Evolutionary conservation across 2,888 invertebrate genomes (phyloP).

Genomic region (Calephelis perditalis): DNA sequence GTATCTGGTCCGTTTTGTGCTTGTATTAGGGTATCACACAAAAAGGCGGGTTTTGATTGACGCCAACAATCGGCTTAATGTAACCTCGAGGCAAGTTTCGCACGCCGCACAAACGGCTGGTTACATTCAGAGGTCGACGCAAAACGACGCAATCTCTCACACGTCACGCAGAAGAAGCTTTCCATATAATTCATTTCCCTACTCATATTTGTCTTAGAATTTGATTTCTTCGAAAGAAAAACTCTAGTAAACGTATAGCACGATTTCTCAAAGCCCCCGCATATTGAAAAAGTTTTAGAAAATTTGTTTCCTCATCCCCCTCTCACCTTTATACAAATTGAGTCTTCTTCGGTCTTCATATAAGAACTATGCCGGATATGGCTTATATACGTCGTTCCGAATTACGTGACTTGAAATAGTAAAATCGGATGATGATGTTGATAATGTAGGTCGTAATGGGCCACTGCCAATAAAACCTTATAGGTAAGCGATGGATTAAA

Average conservation of each 20-base stretch:
- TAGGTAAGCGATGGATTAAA: conserved; percentile 77
- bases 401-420: conserved; percentile 78
- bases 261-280: conserved; percentile 5
- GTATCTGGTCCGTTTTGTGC: conserved; percentile 42
- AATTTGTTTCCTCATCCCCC: conserved; percentile 37
- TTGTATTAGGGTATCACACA: conserved; percentile 53
- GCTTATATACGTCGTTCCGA: conserved; percentile 71
- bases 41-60: conserved; percentile 75
- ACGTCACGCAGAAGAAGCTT: conserved; percentile 70
- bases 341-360: conserved; percentile 34
- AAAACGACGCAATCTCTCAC: conserved; percentile 74
- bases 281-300: conserved; percentile 51
- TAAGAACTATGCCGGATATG: conserved; percentile 44
- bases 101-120: conserved; percentile 68
- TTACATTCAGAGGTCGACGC: conserved; percentile 74
- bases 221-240: conserved; percentile 43
- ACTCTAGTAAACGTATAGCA: conserved; percentile 6
- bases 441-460: conserved; percentile 77
- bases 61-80: conserved; percentile 75
- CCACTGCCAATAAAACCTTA: conserved; percentile 77
- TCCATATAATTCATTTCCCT: conserved; percentile 74
- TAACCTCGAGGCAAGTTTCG: conserved; percentile 74
- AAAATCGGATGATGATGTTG: conserved; percentile 78
- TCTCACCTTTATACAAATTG: conserved; percentile 50
- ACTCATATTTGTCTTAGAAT: conserved; percentile 75